Conservation (phyloP, 2,797 vertebrate species). For the Squalus acanthias region DNA sequence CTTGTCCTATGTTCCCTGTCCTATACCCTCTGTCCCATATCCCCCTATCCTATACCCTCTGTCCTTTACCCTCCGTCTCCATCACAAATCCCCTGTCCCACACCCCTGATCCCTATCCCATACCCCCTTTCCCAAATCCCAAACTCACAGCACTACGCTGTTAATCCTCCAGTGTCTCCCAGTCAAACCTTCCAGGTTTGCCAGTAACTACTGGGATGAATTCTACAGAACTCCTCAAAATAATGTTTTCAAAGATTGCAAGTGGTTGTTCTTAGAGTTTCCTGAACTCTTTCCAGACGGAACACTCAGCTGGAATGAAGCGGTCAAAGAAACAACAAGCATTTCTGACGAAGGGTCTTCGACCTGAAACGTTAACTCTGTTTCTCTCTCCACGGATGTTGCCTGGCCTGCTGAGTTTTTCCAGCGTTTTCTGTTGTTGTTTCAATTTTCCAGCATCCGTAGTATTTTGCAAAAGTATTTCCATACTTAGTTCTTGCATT, state of each 20-base stretch:
- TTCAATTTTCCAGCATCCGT: too few relatives aligned
- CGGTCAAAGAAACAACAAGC: constrained; percentile 35
- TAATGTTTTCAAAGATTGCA: constrained; percentile 90
- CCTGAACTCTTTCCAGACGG: constrained; percentile 76
- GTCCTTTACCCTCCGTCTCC: neutral
- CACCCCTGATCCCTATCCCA: neutral
- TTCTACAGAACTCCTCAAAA: constrained; percentile 81
- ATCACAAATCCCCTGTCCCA: neutral
- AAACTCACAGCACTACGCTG: too few relatives aligned
- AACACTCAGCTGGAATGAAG: constrained; percentile 45
- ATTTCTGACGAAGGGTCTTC: too few relatives aligned
- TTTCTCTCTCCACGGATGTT: too few relatives aligned
- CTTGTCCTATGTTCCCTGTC: neutral
- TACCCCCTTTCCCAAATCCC: neutral
- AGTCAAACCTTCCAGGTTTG: constrained; percentile 41
- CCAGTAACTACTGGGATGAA: constrained; percentile 75
- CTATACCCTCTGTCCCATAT: neutral
- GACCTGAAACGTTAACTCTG: too few relatives aligned
- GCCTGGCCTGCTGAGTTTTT: too few relatives aligned
- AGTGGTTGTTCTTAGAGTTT: constrained; percentile 77
- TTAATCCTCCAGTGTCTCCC: too few relatives aligned
- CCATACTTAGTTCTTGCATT: neutral
- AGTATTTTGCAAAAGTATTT: too few relatives aligned
- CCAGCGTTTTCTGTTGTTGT: too few relatives aligned
- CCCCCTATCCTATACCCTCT: too few relatives aligned